These are phyloP conservation scores for Diceros bicornis DNA, from an alignment of 2,797 vertebrate species.

Conservation along the genomic window DNA sequence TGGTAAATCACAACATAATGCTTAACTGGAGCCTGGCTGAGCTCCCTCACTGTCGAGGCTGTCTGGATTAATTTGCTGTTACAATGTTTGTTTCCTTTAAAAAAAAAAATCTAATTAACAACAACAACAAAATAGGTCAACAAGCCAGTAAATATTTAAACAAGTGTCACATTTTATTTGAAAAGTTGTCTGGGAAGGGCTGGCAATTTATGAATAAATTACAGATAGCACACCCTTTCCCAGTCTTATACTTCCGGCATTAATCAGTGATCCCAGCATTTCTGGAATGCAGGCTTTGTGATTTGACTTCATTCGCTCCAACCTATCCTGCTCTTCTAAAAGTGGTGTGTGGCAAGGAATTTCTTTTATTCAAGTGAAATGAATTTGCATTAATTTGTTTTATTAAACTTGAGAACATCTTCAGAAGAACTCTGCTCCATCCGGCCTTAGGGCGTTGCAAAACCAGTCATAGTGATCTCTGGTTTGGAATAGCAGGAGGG, in stretches of 20 bases:
- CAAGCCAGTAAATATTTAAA: constrained; percentile 89
- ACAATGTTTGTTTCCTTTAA: constrained; percentile 79
- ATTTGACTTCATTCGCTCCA: not conserved
- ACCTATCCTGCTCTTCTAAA: not conserved
- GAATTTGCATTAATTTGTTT: constrained; percentile 49
- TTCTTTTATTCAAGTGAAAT: not conserved
- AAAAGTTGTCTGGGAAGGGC: constrained; percentile 84
- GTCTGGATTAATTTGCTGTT: constrained; percentile 81
- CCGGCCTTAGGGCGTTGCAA: not conserved
- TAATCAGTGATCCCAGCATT: not conserved
- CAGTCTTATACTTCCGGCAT: constrained; percentile 24
- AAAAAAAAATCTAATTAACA: constrained; percentile 87
- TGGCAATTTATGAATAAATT: constrained; percentile 87
- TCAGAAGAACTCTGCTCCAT: not conserved
- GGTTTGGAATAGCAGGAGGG: not conserved
- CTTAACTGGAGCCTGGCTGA: constrained; percentile 32
- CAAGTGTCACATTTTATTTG: constrained; percentile 86
- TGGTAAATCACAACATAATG: constrained; percentile 56
- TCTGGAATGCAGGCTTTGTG: not conserved
- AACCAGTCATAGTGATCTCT: not conserved
- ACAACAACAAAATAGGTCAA: constrained; percentile 87
- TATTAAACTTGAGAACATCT: constrained; percentile 12
- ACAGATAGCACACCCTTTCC: constrained; percentile 74
- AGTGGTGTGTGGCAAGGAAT: not conserved
- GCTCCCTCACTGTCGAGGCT: constrained; percentile 69